Evolutionary conservation across 2,113 vertebrate species (phyloP), one percentile per base, ranked within the genome.

Genomic region (Anthoscopus minutus): DNA sequence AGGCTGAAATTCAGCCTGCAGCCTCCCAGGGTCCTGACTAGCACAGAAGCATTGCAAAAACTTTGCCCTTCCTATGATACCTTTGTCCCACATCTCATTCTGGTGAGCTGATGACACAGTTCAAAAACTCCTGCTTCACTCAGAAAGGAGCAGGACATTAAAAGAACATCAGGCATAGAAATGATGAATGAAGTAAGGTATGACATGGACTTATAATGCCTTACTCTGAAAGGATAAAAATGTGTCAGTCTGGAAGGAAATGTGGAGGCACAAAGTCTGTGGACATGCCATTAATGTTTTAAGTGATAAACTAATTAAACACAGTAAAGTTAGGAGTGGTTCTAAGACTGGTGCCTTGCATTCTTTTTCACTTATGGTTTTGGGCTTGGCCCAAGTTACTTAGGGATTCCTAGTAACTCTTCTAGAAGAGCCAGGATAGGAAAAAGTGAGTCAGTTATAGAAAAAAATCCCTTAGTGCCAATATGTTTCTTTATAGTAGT

Each of bases 221-320:
- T 81, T n/a, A n/a, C 45, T 53, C 30, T 2, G 15, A 61, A 76
- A 76, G 38, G 56, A 64, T 76, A 77, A 66, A 83, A 87, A 67
- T 50, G 8, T 48, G 30, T 78, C 31, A 50, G 18, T 86, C 78
- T 86, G 62, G 57, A 86, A 60, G 45, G 25, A 38, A 72, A 71
- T 23, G 33, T 21, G 80, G 71, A 62, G 51, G 50, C 66, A n/a
- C 15, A 25, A 76, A 64, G 48, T 86, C 70, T 91, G 62, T 70
- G 53, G 82, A 53, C n/a, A 66, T 65, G 50, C 77, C 80, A 53
- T 86, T 92, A 86, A 47, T 78, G 42, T 58, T 92, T 69, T 58
- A 90, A 37, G 61, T 81, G 92, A 95, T 93, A 93, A 95, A 96
- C 90, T 90, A 86, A 94, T 88, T 90, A 96, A 95, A 96, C 76